A percentile compares a stretch with the other conserved stretches of the same genome.
Conservation (phyloP, 2,888 invertebrate species). For the Alsophila aescularia region DNA sequence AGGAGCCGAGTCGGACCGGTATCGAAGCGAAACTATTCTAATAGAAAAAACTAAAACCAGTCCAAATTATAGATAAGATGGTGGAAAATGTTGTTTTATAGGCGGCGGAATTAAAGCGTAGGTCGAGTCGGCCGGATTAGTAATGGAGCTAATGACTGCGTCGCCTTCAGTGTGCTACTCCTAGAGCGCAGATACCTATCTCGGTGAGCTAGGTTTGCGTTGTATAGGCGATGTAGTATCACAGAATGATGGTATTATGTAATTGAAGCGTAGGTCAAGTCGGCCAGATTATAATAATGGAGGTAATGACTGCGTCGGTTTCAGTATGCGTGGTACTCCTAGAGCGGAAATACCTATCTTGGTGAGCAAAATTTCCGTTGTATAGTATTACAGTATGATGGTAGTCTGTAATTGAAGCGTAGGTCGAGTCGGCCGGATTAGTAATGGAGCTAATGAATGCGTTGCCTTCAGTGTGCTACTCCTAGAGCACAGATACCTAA, state of each 20-base stretch:
- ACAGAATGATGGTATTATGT: not conserved
- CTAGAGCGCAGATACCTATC: not conserved
- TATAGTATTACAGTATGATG: too few relatives aligned
- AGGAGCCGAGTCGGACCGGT: slow-evolving; percentile 72
- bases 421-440: slow-evolving; percentile 34
- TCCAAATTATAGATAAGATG: slow-evolving; percentile 45
- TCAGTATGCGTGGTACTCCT: too few relatives aligned
- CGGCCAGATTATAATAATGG: too few relatives aligned
- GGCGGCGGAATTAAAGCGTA: slow-evolving; percentile 43
- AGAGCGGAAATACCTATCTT: too few relatives aligned
- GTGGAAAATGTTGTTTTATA: slow-evolving; percentile 51
- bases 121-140: slow-evolving; percentile 32
- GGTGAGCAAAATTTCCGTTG: too few relatives aligned
- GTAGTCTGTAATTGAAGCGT: slow-evolving; percentile 45
- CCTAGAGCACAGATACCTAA: not conserved
- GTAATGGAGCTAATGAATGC: slow-evolving; percentile 15
- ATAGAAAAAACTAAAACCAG: slow-evolving; percentile 81
- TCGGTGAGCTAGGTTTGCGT: not conserved
- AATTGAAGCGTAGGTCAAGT: too few relatives aligned
- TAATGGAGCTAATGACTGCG: slow-evolving; percentile 14
- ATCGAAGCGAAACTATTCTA: slow-evolving; percentile 81
- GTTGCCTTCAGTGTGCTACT: slow-evolving; percentile 4
- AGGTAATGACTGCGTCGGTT: too few relatives aligned
- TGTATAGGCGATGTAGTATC: not conserved
- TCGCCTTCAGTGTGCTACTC: slow-evolving; percentile 4